phyloP scores from a whole-genome alignment of 2,113 vertebrate genomes.

The Rhabdomys dilectus region DNA sequence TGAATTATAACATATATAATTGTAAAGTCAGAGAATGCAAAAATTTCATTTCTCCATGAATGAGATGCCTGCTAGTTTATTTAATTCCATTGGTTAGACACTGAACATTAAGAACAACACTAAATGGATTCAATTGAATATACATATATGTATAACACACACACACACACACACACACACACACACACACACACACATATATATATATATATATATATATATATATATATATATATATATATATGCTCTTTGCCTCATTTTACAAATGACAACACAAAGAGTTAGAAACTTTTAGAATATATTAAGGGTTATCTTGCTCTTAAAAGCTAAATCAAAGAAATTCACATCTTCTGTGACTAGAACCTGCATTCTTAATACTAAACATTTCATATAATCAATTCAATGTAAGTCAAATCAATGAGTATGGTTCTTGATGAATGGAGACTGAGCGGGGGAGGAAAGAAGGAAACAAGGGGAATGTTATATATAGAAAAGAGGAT shows the following conservation, averaged over 20 bases:
- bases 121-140: neutral
- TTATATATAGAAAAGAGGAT: neutral
- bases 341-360: neutral
- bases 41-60: neutral
- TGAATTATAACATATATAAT: neutral
- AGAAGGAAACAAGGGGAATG: neutral
- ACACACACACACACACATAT: too few species aligned
- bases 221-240: too few species aligned
- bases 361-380: neutral
- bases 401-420: neutral
- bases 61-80: neutral
- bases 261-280: neutral
- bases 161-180: too few species aligned
- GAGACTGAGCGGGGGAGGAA: too few species aligned
- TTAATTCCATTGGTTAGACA: neutral
- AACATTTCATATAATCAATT: neutral
- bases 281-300: neutral
- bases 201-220: too few species aligned
- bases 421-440: neutral
- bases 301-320: neutral
- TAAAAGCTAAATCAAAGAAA: neutral
- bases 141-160: neutral
- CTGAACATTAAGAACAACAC: neutral
- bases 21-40: neutral
- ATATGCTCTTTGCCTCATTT: neutral